Conservation (phyloP, 2,888 invertebrate genomes). For the Cyclophora albipunctata region DNA sequence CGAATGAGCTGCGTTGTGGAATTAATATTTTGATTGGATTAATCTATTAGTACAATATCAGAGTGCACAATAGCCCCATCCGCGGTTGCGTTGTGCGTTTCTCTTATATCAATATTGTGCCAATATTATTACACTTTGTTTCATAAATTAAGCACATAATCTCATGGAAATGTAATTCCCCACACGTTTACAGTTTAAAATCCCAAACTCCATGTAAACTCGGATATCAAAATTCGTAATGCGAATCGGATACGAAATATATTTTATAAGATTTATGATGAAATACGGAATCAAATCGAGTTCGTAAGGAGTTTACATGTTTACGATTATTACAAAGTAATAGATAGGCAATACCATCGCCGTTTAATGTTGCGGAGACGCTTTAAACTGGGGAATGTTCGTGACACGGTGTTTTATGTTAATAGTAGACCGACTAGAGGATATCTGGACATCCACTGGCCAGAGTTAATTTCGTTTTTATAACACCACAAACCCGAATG, state of each 20-base stretch:
- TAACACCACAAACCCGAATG: slow-evolving; percentile 75
- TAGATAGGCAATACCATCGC: slow-evolving; percentile 19
- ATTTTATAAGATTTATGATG: slow-evolving; percentile 1
- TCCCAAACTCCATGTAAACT: too few species aligned
- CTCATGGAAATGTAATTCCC: too few species aligned
- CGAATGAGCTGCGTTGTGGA: slow-evolving; percentile 53
- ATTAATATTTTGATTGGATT: slow-evolving; percentile 74
- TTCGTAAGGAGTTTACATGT: too few species aligned
- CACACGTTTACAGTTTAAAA: too few species aligned
- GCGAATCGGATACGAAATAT: slow-evolving; percentile 6
- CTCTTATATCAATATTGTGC: not conserved
- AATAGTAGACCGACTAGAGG: slow-evolving; percentile 51
- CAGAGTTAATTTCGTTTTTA: slow-evolving; percentile 74
- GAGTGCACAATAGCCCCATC: slow-evolving; percentile 46
- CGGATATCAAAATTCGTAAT: slow-evolving; percentile 7
- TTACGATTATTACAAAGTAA: slow-evolving; percentile 30
- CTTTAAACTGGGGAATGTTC: slow-evolving; percentile 47
- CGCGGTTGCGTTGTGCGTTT: slow-evolving; percentile 18
- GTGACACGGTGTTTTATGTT: slow-evolving; percentile 56
- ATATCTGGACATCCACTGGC: slow-evolving; percentile 65
- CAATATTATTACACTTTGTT: too few species aligned
- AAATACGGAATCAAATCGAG: not conserved
- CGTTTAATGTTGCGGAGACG: slow-evolving; percentile 36
- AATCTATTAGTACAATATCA: slow-evolving; percentile 68
- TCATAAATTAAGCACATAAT: too few species aligned